A percentile compares a stretch with the other conserved stretches of the same genome.
These are phyloP conservation scores for Pachyramphus minor DNA, from an alignment of 2,113 vertebrate genomes.

Conservation along the genomic window DNA sequence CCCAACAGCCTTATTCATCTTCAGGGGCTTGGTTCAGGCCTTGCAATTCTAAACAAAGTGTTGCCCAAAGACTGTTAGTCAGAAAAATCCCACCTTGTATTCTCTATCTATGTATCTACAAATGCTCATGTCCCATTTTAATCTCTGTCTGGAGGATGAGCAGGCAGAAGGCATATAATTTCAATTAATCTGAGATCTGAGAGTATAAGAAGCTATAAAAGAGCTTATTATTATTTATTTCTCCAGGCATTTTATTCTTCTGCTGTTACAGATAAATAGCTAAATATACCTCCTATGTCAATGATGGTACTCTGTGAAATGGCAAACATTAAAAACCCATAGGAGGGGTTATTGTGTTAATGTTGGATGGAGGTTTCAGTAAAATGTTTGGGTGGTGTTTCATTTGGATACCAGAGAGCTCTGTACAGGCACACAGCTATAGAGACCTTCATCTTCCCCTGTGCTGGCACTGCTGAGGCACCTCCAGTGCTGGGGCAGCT, in stretches of 20 bases:
- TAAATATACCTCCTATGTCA: not conserved
- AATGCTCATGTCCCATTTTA: not conserved
- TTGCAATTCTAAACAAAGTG: not conserved
- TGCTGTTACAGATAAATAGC: not conserved
- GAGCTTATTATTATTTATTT: slow-evolving; percentile 41
- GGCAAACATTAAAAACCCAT: slow-evolving; percentile 30
- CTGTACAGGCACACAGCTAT: rapidly evolving
- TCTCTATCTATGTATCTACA: not conserved
- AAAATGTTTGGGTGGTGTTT: not conserved
- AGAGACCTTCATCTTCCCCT: not conserved
- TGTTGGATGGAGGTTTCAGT: not conserved
- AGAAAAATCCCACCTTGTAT: not conserved
- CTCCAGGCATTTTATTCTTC: slow-evolving; percentile 13
- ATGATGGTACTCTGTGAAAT: not conserved
- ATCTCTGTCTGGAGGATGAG: slow-evolving; percentile 15
- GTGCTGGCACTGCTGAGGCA: not conserved
- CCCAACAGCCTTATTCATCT: not conserved
- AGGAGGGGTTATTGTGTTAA: not conserved
- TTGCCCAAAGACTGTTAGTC: not conserved
- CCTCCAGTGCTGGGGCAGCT: not conserved
- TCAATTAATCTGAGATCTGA: slow-evolving; percentile 51
- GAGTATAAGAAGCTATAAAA: slow-evolving; percentile 21
- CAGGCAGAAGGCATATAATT: slow-evolving; percentile 19
- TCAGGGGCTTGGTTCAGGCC: not conserved
- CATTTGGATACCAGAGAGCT: not conserved